Base-by-base conservation (phyloP, 2,888 invertebrate genomes). In the Cerastis leucographa region DNA sequence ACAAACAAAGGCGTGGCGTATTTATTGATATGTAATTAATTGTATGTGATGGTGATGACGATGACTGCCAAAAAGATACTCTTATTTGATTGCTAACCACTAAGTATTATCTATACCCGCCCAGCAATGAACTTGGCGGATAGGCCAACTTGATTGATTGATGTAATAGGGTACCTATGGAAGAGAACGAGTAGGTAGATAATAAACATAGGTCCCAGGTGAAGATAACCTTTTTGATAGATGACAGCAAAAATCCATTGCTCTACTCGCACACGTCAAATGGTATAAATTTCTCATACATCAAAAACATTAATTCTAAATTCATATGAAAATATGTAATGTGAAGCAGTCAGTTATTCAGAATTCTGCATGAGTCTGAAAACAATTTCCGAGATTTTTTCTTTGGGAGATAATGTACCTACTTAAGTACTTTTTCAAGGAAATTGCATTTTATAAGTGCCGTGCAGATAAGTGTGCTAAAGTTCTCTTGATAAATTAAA, bases 221-320 rank as follows among this genome's bases (percentile, higher is more conserved):
- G 62, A 44, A 35, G 22, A 59, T 66, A 81, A 59, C 42, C 0
- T 35, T 59, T 72, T 62, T 84, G 70, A 80, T 78, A 71, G 46
- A 78, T 71, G 42, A 68, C 25, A 71, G 51, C 67, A 56, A 66
- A 71, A 76, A 74, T 44, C 54, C 51, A 54, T n/a, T 46, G 17
- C 40, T 68, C 62, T 42, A 61, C 62, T 67, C 67, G 51, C 68
- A 68, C 68, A 75, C 68, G 85, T 78, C 85, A 74, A 61, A 49
- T 51, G n/a, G 46, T 40, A 59, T 78, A 65, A 72, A 73, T 17
- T 74, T 74, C 62, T 77, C 79, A 85, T 87, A 78, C 72, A 76
- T 83, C 83, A 87, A 75, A n/a, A 76, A 72, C 22, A 44, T 61
- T 46, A 51, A 81, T 68, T 66, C 44, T 42, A 69, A 81, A 80